Evolutionary conservation across 92 coral and sea anemone species (phyloP), one percentile per base, ranked within the genome.

Genomic region (Micromussa lordhowensis): DNA sequence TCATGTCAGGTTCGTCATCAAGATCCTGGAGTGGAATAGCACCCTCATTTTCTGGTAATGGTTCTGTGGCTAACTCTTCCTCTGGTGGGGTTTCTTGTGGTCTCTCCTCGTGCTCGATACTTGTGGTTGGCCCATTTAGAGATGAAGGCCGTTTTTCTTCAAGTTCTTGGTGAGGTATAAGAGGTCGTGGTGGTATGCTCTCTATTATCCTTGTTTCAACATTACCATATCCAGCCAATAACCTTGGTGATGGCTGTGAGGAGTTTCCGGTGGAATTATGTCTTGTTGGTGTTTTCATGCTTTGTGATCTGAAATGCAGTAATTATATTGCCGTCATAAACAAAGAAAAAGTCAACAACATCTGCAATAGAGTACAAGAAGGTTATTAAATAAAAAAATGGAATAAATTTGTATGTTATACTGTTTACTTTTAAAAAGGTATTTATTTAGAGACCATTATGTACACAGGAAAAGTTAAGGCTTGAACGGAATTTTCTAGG

Each of bases 1-100:
- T 95, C 98, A 95, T 95, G 51, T 95, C 98, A 13, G 96, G 96
- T 57, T 95, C 98, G 4, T 94, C 93, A 68, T 95, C 98, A 85
- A 95, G 95, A 83, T 95, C 98, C 82, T 94, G 93, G 68, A 95
- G 85, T 29, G 91, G 96, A 44, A 95, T 87, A 38, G 48, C 87
- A 57, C 88, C 90, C 21, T 91, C 91, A n/a, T 66, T 76, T 28
- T 91, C 92, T 0, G 88, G 90, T 2, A 91, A 84, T 68, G 92
- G 94, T 9, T 79, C 92, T 40, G 66, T 85, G 59, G 85, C 84
- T 34, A 91, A 83, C 11, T 91, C 93, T 11, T 93, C 94, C 76
- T 68, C 91, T 24, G 91, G 92, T 14, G 68, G 17, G n/a, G 73
- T 71, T 61, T 81, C 88, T 7, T 63, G 58, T 44, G 83, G 68